Conservation (phyloP, 2,888 invertebrate species). For the Alcis repandata region DNA sequence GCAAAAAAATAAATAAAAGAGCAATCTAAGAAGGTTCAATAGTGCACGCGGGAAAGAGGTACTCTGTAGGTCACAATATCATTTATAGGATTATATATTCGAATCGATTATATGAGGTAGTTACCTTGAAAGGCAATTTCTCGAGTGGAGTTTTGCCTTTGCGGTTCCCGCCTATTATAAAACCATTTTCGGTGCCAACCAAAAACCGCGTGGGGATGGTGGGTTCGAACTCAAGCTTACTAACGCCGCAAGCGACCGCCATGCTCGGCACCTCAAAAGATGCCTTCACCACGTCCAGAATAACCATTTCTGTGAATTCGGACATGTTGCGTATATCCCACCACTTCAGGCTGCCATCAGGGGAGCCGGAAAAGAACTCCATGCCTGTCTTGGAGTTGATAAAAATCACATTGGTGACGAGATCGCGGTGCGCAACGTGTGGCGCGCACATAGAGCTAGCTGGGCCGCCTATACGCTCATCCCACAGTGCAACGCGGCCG, state of each 20-base stretch:
- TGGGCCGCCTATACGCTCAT: conserved; percentile 91
- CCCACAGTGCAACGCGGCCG: conserved; percentile 91
- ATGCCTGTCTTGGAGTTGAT: conserved; percentile 96
- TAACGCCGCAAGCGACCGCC: conserved; percentile 86
- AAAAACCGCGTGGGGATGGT: conserved; percentile 92
- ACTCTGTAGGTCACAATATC: no score
- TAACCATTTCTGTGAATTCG: conserved; percentile 87
- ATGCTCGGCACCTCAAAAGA: conserved; percentile 81
- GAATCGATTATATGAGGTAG: no score
- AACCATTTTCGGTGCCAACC: conserved; percentile 90
- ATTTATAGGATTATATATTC: no score
- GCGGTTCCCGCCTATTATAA: conserved; percentile 89
- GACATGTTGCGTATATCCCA: conserved; percentile 90
- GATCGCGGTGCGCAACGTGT: conserved; percentile 94
- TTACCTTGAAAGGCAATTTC: conserved; percentile 87
- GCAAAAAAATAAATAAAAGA: no score
- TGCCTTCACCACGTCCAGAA: conserved; percentile 88
- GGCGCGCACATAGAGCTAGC: conserved; percentile 90
- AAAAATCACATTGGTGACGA: conserved; percentile 94
- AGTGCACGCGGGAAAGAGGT: no score
- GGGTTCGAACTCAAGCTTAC: conserved; percentile 89
- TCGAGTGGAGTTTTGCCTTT: conserved; percentile 90
- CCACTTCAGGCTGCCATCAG: conserved; percentile 95
- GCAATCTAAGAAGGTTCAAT: no score
- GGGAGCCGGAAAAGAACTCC: conserved; percentile 96